A percentile compares a stretch with the other conserved stretches of the same genome.
phyloP scores from a whole-genome alignment of 2,888 invertebrate genomes.

The Diabrotica balteata region DNA sequence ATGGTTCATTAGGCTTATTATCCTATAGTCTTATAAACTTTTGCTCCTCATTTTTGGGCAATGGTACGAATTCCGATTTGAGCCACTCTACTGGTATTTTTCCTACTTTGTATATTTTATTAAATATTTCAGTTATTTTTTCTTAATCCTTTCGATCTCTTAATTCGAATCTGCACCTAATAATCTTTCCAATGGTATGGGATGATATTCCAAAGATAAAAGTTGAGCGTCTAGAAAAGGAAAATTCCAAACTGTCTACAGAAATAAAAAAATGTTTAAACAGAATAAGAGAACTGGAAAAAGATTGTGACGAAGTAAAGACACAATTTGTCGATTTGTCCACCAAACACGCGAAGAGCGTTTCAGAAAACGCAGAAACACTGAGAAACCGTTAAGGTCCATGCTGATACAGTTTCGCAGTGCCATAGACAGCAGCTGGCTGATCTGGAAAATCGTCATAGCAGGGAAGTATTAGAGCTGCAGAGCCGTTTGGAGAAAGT shows the following conservation, averaged over 20 bases:
- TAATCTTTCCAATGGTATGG: no score
- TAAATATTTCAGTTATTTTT: no score
- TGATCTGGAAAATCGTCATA: constrained; percentile 68
- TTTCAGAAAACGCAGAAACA: constrained; percentile 57
- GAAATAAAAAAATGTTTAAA: constrained; percentile 39
- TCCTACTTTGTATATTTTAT: no score
- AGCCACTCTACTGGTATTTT: no score
- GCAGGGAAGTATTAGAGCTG: constrained; percentile 68
- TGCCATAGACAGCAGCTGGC: constrained; percentile 72
- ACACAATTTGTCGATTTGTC: constrained; percentile 59
- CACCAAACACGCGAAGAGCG: constrained; percentile 58
- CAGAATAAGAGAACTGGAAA: constrained; percentile 50
- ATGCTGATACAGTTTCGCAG: constrained; percentile 72
- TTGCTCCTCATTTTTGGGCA: no score
- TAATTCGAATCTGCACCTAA: no score
- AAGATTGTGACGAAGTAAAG: constrained; percentile 56
- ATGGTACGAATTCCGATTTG: no score
- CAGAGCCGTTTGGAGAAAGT: constrained; percentile 63
- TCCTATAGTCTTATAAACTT: no score
- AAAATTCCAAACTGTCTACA: constrained; percentile 42
- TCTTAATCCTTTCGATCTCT: no score
- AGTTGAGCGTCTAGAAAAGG: constrained; percentile 41
- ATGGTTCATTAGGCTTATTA: no score
- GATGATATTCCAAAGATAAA: no score
- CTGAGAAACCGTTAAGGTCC: constrained; percentile 60